Percentiles rank a stretch among this genome's conserved stretches.
Conservation (phyloP, 30 jellyfish, hydroid and myxozoan species). For the Cassiopea andromeda region DNA sequence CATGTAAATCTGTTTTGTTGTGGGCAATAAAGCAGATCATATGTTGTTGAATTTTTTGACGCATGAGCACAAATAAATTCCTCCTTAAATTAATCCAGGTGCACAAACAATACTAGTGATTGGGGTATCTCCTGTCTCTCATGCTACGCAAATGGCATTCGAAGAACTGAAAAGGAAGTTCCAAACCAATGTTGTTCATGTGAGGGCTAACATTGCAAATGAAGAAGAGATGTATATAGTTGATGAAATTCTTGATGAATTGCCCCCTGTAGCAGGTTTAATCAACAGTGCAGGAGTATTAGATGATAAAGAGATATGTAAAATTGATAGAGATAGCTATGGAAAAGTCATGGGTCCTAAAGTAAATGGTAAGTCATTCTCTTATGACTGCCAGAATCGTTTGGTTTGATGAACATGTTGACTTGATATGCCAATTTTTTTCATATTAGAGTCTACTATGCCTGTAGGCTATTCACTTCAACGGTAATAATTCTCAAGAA, state of each 20-base stretch:
- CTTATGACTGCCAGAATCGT: background rate
- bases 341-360: slow-evolving; percentile 31
- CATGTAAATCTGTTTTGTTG: too few relatives aligned
- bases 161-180: slow-evolving; percentile 8
- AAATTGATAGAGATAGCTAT: slow-evolving; percentile 49
- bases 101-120: slow-evolving; percentile 55
- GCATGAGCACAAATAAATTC: background rate
- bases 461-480: too few relatives aligned
- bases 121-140: slow-evolving; percentile 36
- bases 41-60: too few relatives aligned
- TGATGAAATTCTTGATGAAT: slow-evolving; percentile 6
- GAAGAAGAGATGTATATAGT: slow-evolving; percentile 9
- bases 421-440: background rate
- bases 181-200: background rate
- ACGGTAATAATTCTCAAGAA: too few relatives aligned
- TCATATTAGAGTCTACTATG: too few relatives aligned
- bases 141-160: slow-evolving; percentile 11
- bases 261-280: slow-evolving; percentile 58
- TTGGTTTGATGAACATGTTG: background rate
- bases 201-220: background rate
- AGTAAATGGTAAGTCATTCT: background rate
- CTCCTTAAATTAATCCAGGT: slow-evolving; percentile 7
- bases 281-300: slow-evolving; percentile 72
- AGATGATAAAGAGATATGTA: slow-evolving; percentile 35
- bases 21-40: too few relatives aligned